Base-by-base conservation (phyloP, 1,140 invertebrate genomes). In the Theocolax elegans region DNA sequence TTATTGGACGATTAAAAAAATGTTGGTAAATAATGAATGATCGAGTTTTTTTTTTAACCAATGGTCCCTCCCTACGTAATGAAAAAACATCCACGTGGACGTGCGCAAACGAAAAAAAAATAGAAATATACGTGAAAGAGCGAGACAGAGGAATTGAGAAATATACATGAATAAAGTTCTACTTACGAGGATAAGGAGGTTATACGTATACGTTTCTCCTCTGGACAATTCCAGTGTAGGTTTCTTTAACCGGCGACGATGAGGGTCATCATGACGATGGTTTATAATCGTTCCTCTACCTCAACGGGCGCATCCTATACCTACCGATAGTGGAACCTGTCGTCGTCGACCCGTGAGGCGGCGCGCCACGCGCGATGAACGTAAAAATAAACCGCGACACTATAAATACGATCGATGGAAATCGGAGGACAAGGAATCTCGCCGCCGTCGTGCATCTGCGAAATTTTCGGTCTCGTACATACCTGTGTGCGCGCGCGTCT, bases 371-470 rank as follows among this genome's bases (percentile, higher is more conserved):
- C 10, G 10, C 31, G 27, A 74, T 56, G 54, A 60, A 76, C 63
- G 74, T 77, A 73, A 80, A 79, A 80, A 79, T 77, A 81, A 77
- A 79, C 71, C 60, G 59, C 25, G 62, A 74, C 76, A 80, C 80
- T 81, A 82, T 77, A 80, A 80, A 80, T 82, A 81, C 74, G 74
- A 78, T 79, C 71, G 72, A 79, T 77, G 72, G 48, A 76, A 81
- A 81, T 80, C 74, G 74, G 75, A 80, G 58, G 65, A 67, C 54
- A 15, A 67, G 53, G 42, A 59, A 67, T 67, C 31, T 35, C 31
- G n/a, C 31, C 48, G 62, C 62, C 46, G 29, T 59, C 23, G 48
- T 74, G 25, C 44, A 67, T 56, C 27, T 67, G 27, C 60, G 42
- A 35, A 58, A 69, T 58, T 62, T 58, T 44, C 29, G 23, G 38